phyloP scores from a whole-genome alignment of 2,113 vertebrate species.

The Myrmecobius fasciatus region DNA sequence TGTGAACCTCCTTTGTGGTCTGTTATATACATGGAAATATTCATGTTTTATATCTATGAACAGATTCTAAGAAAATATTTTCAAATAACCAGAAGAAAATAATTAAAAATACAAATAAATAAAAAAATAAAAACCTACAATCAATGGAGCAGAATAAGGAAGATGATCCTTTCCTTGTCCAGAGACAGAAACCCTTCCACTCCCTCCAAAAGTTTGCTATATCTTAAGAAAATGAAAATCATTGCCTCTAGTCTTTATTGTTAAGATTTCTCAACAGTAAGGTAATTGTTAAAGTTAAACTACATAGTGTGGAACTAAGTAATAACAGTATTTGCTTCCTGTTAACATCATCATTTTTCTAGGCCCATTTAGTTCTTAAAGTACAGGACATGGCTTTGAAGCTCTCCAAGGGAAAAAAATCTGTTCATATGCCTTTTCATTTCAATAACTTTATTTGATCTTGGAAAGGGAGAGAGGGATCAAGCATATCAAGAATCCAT shows the following conservation, averaged over 20 bases:
- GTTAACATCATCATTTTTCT: not conserved
- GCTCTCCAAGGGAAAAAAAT: not conserved
- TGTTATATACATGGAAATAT: not conserved
- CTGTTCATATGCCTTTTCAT: not conserved
- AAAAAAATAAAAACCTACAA: not conserved
- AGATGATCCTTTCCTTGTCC: not conserved
- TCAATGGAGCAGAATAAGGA: not conserved
- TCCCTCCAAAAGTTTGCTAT: accelerated
- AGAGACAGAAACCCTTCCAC: accelerated
- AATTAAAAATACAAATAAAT: not conserved
- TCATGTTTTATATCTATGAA: not conserved
- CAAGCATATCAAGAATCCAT: not conserved
- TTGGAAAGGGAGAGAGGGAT: not conserved
- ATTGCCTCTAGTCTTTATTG: too few relatives aligned
- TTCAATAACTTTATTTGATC: slow-evolving; percentile 23
- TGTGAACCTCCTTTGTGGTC: not conserved
- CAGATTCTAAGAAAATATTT: too few relatives aligned
- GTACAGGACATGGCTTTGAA: not conserved
- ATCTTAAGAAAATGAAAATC: not conserved
- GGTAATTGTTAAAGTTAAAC: not conserved
- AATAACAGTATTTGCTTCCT: not conserved
- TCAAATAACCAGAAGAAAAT: not conserved
- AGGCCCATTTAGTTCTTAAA: not conserved
- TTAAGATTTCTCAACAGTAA: not conserved
- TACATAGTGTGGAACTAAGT: not conserved